These are phyloP conservation scores for Phyllotreta cruciferae DNA, from an alignment of 2,888 invertebrate species.

Conservation along the genomic window DNA sequence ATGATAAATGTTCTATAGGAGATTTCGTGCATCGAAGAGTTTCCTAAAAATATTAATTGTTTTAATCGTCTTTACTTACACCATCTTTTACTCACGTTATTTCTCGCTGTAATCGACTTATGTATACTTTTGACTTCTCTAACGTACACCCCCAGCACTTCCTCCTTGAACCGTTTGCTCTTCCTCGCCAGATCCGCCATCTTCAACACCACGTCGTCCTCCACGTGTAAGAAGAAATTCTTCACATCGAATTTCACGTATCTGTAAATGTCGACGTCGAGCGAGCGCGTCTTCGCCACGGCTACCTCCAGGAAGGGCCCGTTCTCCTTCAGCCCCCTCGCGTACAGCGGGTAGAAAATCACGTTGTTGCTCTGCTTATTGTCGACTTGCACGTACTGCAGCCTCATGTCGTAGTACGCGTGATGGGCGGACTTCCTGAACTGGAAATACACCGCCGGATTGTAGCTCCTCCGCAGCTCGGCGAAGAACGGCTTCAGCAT, in stretches of 20 bases:
- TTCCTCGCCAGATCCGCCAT: constrained; percentile 66
- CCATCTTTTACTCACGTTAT: constrained; percentile 47
- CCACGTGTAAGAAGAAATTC: constrained; percentile 73
- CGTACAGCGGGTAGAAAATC: constrained; percentile 61
- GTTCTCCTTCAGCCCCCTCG: constrained; percentile 61
- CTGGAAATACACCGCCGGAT: constrained; percentile 78
- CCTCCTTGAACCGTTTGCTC: constrained; percentile 67
- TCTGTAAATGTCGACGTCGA: constrained; percentile 66
- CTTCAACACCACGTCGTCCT: constrained; percentile 71
- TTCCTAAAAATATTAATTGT: constrained; percentile 22
- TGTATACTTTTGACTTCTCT: constrained; percentile 64
- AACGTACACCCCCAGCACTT: constrained; percentile 62
- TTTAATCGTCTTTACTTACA: neutral
- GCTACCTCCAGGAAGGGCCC: constrained; percentile 70
- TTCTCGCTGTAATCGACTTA: constrained; percentile 64
- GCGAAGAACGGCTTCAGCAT: constrained; percentile 88
- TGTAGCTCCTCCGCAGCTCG: constrained; percentile 74
- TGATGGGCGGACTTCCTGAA: constrained; percentile 73
- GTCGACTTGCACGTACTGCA: constrained; percentile 76
- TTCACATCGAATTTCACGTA: constrained; percentile 70
- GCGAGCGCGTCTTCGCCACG: constrained; percentile 63
- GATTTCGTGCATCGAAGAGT: constrained; percentile 19
- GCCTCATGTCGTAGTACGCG: constrained; percentile 70
- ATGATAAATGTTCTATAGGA: constrained; percentile 41
- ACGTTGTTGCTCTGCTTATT: constrained; percentile 61